Base-by-base conservation (phyloP, 2,113 vertebrate species). In the Protobothrops flavoviridis region DNA sequence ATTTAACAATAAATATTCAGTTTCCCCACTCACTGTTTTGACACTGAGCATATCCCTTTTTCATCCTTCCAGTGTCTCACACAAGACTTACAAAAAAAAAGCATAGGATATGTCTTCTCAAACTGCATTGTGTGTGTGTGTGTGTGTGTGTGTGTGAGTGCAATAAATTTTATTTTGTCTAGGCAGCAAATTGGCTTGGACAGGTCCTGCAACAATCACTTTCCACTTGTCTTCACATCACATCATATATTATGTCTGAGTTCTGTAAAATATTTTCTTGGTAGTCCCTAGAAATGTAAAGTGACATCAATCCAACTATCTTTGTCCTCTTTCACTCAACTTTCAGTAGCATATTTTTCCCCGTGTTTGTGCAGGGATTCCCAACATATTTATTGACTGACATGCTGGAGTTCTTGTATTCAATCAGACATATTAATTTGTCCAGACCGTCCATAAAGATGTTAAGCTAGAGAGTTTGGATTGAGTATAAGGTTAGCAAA, bases 291-390 rank as follows among this genome's bases (percentile, higher is more conserved):
- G 88, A 15, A 29, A 52, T 96, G 94, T 92, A 92, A 94, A 92
- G 56, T 81, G 12, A 1, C 23, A 91, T 90, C 48, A 88, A 0
- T 94, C 52, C 87, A 61, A 52, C 93, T 89, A 91, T 91, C 61
- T 59, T 59, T 3, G 91, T 89, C 0, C 17, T 69, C n/a, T 95
- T 91, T 1, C 1, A 91, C 20, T 2, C 3, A 93, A 43, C 43
- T 93, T 52, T 95, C 87, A 95, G 23, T 39, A n/a, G 20, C 52
- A 55, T 5, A 95, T 95, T 93, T 90, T 93, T 59, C 1, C 0
- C 0, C 69, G 5, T 85, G 86, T 94, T 29, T 93, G 8, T 88
- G 5, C 1, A 91, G 57, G 26, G 48, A 12, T 74, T 90, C 17
- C n/a, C 88, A 92, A 64, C 53, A 91, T 56, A 59, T 55, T 29